phyloP scores from a whole-genome alignment of 2,797 vertebrate species.

The Sciurus carolinensis region DNA sequence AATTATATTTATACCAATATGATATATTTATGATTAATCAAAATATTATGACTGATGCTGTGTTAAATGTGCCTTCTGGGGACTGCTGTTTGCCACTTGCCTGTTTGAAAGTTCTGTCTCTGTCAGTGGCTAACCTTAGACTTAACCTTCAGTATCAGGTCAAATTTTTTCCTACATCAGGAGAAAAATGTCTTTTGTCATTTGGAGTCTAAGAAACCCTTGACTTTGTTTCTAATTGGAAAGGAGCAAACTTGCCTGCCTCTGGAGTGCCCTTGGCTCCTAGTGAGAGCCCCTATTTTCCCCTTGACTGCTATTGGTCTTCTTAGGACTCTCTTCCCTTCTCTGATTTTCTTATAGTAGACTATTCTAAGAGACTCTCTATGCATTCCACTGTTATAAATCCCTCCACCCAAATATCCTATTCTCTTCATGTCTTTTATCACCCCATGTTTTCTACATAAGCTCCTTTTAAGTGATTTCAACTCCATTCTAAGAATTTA shows the following conservation, averaged over 20 bases:
- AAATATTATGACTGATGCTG: background rate
- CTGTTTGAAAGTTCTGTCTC: background rate
- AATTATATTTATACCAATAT: constrained; percentile 13
- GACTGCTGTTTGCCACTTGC: background rate
- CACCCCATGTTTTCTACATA: constrained; percentile 26
- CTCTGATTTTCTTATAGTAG: background rate
- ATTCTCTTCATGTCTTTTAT: background rate
- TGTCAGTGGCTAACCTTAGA: background rate
- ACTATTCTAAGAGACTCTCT: background rate
- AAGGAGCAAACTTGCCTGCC: constrained; percentile 12
- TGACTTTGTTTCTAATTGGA: constrained; percentile 17
- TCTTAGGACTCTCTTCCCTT: background rate
- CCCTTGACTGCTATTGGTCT: background rate
- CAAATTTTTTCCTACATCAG: background rate
- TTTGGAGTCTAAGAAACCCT: background rate
- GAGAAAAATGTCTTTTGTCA: constrained; percentile 19
- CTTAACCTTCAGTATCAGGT: background rate
- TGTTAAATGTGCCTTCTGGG: background rate
- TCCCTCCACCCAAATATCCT: background rate
- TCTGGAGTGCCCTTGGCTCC: background rate
- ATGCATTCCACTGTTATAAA: background rate
- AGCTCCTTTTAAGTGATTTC: constrained; percentile 50
- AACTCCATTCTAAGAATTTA: background rate
- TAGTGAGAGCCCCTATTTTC: background rate
- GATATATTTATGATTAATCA: background rate